These are phyloP conservation scores for Battus philenor DNA, from an alignment of 1,140 invertebrate species.

Conservation along the genomic window DNA sequence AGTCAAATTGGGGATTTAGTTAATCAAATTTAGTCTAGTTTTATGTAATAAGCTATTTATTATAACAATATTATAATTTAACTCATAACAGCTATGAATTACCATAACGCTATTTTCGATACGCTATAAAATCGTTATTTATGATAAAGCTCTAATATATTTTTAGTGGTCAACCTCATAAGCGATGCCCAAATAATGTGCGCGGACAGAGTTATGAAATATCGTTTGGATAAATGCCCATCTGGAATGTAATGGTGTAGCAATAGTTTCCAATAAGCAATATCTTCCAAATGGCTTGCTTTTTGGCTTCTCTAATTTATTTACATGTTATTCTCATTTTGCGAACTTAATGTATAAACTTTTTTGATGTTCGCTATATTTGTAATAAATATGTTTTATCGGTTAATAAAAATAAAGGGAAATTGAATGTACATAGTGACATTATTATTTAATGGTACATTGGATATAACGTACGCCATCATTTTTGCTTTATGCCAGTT, in stretches of 20 bases:
- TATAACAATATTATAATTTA: conserved; percentile 2
- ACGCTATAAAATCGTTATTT: conserved; percentile 10
- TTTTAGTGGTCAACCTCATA: conserved; percentile 15
- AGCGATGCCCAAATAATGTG: conserved; percentile 23
- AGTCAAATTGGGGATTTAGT: too few species aligned
- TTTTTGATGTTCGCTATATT: conserved; percentile 3
- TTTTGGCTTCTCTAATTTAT: conserved; percentile 40
- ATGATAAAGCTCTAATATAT: conserved; percentile 15
- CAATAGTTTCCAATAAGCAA: conserved; percentile 55
- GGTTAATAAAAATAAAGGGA: too few species aligned
- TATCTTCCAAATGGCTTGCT: conserved; percentile 38
- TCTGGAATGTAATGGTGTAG: conserved; percentile 28
- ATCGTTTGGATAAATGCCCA: conserved; percentile 36
- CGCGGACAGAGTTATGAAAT: conserved; percentile 24
- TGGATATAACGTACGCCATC: too few species aligned
- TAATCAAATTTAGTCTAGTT: background rate
- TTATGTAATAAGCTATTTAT: conserved; percentile 1
- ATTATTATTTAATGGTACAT: too few species aligned
- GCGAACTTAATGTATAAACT: conserved; percentile 1
- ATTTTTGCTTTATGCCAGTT: too few species aligned
- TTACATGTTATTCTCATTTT: conserved; percentile 30
- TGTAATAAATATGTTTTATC: too few species aligned
- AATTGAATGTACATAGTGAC: too few species aligned
- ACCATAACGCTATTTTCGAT: too few species aligned
- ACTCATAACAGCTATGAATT: background rate